These are phyloP conservation scores for Meloidogyne exigua DNA, from an alignment of 1,140 invertebrate genomes.

Conservation along the genomic window DNA sequence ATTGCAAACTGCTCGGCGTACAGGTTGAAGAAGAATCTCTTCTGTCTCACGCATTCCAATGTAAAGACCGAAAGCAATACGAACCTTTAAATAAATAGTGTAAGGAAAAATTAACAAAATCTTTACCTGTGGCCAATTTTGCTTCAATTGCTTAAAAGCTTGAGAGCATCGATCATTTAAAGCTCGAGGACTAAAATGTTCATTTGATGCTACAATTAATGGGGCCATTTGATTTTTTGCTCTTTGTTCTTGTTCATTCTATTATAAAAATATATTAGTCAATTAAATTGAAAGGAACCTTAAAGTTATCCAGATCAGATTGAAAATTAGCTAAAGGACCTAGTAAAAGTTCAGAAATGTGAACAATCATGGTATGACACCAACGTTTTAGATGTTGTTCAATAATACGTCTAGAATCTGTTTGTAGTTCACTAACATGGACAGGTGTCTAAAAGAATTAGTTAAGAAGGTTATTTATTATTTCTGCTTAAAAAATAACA, in stretches of 20 bases:
- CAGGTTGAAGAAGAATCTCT: constrained; percentile 57
- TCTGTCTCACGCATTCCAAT: constrained; percentile 59
- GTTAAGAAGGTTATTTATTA: too few relatives aligned
- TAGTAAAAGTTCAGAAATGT: constrained; percentile 43
- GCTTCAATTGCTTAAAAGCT: constrained; percentile 53
- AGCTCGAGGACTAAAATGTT: constrained; percentile 39
- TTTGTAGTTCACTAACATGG: constrained; percentile 56
- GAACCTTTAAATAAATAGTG: constrained; percentile 42
- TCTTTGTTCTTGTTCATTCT: constrained; percentile 19
- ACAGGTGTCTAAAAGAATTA: constrained; percentile 53
- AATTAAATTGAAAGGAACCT: constrained; percentile 15
- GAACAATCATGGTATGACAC: constrained; percentile 50
- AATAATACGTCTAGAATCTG: constrained; percentile 57
- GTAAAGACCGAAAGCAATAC: constrained; percentile 52
- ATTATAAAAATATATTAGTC: neutral
- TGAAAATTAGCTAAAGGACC: constrained; percentile 32
- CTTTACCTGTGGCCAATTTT: constrained; percentile 52
- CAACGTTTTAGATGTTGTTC: constrained; percentile 51
- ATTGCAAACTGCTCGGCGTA: constrained; percentile 50
- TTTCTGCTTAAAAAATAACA: constrained; percentile 1
- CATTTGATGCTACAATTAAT: constrained; percentile 23
- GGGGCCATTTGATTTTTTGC: constrained; percentile 17
- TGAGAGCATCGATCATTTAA: constrained; percentile 40
- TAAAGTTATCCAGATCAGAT: constrained; percentile 33
- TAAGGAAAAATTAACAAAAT: constrained; percentile 6